Base-by-base conservation (phyloP, 2,113 vertebrate species). In the Labrus mixtus region DNA sequence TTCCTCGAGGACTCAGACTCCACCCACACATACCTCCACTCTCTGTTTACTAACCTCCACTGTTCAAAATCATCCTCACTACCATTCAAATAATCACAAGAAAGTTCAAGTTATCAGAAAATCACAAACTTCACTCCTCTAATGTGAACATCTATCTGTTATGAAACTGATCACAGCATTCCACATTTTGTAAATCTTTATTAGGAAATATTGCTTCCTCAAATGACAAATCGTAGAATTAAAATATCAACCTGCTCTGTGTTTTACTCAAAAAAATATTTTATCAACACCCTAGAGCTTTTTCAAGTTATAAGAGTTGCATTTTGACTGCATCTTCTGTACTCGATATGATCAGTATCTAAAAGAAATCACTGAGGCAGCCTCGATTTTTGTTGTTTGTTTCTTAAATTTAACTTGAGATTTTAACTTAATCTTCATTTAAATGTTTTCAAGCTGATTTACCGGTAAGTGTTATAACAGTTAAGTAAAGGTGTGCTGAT, bases 1-100 rank as follows among this genome's bases (percentile, higher is more conserved):
- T 91, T 92, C 91, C 90, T 84, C 53, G 7, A 75, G 66, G 51
- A 73, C 45, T 73, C 58, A 39, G 75, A 2, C 82, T 74, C 85
- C 81, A 0, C 89, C 88, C 83, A 63, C 80, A 72, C 64, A 84
- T 59, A 62, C 81, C 76, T 82, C 50, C 59, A 13, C 37, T 22
- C n/a, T 45, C 43, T 51, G 48, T 51, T 51, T 51, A 51, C 48
- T n/a, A 12, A 45, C 43, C 13, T 51, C 48, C 48, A 51, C 48
- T 51, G 48, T n/a, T 19, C 16, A 17, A 19, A 48, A 17, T 48
- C 16, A 17, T 17, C 46, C 46, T 7, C 15, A 17, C 46, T 17
- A 17, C 17, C 6, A 19, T 17, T 17, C 8, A n/a, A 39, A 22
- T 9, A 41, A 37, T 16, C 29, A n/a, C 0, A 3, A n/a, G 6